These are phyloP conservation scores for Craseonycteris thonglongyai DNA, from an alignment of 2,113 vertebrate species.

Conservation along the genomic window DNA sequence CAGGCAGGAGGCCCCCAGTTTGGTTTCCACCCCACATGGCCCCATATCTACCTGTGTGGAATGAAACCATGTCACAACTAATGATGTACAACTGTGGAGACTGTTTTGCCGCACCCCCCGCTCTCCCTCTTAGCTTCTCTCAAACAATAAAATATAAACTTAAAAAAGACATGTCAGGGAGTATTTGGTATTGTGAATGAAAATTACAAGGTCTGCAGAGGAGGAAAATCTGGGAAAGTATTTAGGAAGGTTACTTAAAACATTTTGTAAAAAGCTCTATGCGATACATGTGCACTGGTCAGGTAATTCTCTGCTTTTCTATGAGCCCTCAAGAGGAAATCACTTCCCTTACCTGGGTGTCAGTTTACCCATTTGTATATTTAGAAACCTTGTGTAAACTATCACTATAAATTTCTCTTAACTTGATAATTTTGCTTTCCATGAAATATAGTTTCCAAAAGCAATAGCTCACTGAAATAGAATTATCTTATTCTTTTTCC, in stretches of 20 bases:
- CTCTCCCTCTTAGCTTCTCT: too few species aligned
- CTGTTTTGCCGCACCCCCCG: too few species aligned
- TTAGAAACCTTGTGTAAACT: neutral
- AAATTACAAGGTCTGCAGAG: neutral
- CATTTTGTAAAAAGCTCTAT: neutral
- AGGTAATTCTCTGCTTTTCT: conserved; percentile 3
- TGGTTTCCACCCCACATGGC: too few species aligned
- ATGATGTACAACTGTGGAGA: too few species aligned
- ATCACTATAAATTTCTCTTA: neutral
- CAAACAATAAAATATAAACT: too few species aligned
- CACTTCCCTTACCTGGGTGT: neutral
- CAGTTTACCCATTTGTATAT: conserved; percentile 21
- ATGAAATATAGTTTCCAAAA: conserved; percentile 29
- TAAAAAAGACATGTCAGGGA: neutral
- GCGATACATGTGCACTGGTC: neutral
- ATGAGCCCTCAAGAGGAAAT: neutral
- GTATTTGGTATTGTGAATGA: neutral
- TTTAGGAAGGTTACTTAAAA: neutral
- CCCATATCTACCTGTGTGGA: too few species aligned
- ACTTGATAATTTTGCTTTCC: conserved; percentile 21
- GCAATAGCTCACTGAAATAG: neutral
- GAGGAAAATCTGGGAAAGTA: neutral
- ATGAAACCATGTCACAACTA: too few species aligned
- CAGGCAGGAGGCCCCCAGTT: too few species aligned
- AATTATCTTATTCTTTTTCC: conserved; percentile 38